Evolutionary conservation across 1,140 invertebrate genomes (phyloP).

Genomic region (Potamilus streckersoni): DNA sequence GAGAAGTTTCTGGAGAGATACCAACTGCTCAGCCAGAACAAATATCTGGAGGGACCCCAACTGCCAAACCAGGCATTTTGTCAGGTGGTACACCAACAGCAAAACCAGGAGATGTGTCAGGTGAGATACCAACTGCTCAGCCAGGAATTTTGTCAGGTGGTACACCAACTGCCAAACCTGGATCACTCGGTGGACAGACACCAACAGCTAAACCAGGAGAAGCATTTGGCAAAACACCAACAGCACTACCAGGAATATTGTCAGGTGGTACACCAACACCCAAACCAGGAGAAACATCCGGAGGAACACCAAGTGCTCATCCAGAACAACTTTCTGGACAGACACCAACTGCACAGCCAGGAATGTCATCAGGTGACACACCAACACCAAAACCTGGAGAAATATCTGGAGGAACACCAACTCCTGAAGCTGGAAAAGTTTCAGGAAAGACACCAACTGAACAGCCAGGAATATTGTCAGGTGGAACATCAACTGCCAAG

Average conservation of each 20-base stretch:
- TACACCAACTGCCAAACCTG: constrained; percentile 20
- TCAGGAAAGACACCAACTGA: constrained; percentile 3
- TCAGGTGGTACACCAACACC: constrained; percentile 18
- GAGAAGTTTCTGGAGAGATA: background rate
- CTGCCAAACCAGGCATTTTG: constrained; percentile 1
- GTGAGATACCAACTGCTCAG: constrained; percentile 8
- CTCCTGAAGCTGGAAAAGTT: constrained; percentile 2
- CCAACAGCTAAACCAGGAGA: constrained; percentile 20
- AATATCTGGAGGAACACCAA: background rate
- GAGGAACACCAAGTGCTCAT: constrained; percentile 7
- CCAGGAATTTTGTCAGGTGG: constrained; percentile 3
- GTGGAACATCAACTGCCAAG: constrained; percentile 18
- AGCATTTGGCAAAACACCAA: constrained; percentile 5
- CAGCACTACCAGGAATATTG: constrained; percentile 10
- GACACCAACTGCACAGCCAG: constrained; percentile 15
- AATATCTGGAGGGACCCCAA: constrained; percentile 8
- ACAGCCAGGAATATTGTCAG: constrained; percentile 7
- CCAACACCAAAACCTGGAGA: constrained; percentile 11
- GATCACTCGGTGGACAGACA: background rate
- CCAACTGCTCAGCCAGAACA: constrained; percentile 12
- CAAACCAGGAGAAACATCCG: constrained; percentile 8
- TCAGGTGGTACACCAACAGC: constrained; percentile 12
- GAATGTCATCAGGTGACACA: background rate
- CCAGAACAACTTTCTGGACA: constrained; percentile 1
- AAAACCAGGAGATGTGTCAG: background rate